Base-by-base conservation (phyloP, 2,888 invertebrate species). In the Nineta flava region DNA sequence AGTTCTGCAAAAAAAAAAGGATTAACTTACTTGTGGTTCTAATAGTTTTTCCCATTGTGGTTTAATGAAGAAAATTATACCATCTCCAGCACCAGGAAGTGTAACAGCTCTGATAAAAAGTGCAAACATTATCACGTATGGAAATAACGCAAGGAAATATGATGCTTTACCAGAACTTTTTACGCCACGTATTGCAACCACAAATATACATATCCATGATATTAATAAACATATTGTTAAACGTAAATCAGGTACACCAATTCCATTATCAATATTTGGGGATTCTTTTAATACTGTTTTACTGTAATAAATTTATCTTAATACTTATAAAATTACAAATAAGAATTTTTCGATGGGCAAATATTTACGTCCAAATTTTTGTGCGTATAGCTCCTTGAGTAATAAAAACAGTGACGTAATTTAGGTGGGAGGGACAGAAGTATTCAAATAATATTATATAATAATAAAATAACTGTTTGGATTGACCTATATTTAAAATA, bases 81-180 rank as follows among this genome's bases (percentile, higher is more conserved):
- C 82, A 26, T 76, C 63, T 1, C 63, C 53, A 1, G 82, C 76
- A 1, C 81, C 81, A 0, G 74, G 72, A 49, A 81, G 59, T 0
- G 77, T 77, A 1, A 74, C 66, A 1, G 80, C 75, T 48, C 78
- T 67, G 46, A 77, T 65, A n/a, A 83, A 65, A 46, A 82, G 62
- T 15, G 73, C 68, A 21, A 76, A 56, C 63, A 82, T 71, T 44
- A 83, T 70, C 41, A 73, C 60, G 57, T 79, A 79, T 0, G 82
- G 81, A 59, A 81, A 80, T 15, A 82, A 64, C 0, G 83, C 83
- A 3, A 83, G 73, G 57, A 85, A 77, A 60, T 84, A 84, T 2
- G 83, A 77, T 0, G 74, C 76, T 60, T 77, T 78, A 35, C 79
- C 78, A 1, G 76, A 71, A 55, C 75, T 75, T 57, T 72, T 69